Conservation (phyloP, 2,797 vertebrate species). For the Pseudopleuronectes americanus region DNA sequence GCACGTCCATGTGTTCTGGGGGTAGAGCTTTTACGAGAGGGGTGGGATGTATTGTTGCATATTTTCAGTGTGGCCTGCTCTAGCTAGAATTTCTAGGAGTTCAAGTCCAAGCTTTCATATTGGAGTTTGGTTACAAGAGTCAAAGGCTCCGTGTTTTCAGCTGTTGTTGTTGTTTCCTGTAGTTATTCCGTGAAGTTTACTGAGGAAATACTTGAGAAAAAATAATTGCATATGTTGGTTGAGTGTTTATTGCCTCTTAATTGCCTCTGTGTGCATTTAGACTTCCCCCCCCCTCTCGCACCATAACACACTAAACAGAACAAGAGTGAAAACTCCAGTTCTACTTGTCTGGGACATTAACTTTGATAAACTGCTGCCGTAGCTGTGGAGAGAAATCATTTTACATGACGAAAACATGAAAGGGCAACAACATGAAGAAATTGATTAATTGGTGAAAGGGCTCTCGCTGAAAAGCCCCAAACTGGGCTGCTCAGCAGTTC, state of each 20-base stretch:
- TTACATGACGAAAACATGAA: slow-evolving; percentile 53
- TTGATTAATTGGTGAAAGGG: slow-evolving; percentile 47
- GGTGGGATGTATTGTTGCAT: too few relatives aligned
- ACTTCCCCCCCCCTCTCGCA: neutral
- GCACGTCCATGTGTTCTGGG: too few relatives aligned
- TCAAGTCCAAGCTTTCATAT: neutral
- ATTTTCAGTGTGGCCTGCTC: too few relatives aligned
- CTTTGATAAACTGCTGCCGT: slow-evolving; percentile 37
- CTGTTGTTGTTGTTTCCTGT: slow-evolving; percentile 9
- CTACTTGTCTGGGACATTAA: slow-evolving; percentile 55
- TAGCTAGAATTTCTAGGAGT: too few relatives aligned
- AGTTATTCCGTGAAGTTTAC: slow-evolving; percentile 20
- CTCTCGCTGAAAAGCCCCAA: slow-evolving; percentile 58
- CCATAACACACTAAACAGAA: neutral
- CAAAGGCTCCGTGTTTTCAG: slow-evolving; percentile 10
- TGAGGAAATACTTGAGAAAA: slow-evolving; percentile 27
- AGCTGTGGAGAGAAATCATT: slow-evolving; percentile 25
- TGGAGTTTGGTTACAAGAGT: slow-evolving; percentile 11
- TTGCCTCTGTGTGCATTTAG: slow-evolving; percentile 26
- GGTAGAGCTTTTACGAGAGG: too few relatives aligned
- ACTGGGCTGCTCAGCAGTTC: slow-evolving; percentile 54
- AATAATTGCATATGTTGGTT: slow-evolving; percentile 20
- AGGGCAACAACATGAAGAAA: slow-evolving; percentile 34
- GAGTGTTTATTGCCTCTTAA: slow-evolving; percentile 44
- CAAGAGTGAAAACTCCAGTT: neutral